phyloP scores from a whole-genome alignment of 2,888 invertebrate genomes.

The Mylabris sibirica region DNA sequence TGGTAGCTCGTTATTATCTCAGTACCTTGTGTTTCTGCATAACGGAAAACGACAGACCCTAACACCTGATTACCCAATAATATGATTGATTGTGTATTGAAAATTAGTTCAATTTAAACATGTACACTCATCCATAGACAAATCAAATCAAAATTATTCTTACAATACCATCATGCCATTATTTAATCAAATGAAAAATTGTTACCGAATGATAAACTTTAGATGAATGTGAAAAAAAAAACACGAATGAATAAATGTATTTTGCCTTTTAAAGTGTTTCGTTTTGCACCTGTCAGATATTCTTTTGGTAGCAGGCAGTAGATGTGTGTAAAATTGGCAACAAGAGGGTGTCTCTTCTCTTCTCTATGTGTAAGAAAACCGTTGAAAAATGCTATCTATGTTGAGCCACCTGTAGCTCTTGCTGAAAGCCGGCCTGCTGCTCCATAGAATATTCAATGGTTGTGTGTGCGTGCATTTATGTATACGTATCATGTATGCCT shows the following conservation, averaged over 20 bases:
- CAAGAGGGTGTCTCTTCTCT: slow-evolving; percentile 31
- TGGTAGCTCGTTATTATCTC: slow-evolving; percentile 36
- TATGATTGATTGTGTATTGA: slow-evolving; percentile 56
- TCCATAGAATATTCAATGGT: slow-evolving; percentile 51
- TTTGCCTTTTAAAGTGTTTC: not conserved
- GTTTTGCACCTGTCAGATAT: slow-evolving; percentile 20
- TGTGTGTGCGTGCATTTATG: slow-evolving; percentile 45
- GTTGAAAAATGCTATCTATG: slow-evolving; percentile 59
- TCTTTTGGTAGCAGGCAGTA: slow-evolving; percentile 25
- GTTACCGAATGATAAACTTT: not conserved
- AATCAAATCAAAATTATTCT: slow-evolving; percentile 5
- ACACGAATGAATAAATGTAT: slow-evolving; percentile 4
- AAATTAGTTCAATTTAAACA: slow-evolving; percentile 51
- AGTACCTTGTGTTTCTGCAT: slow-evolving; percentile 41
- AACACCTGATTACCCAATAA: slow-evolving; percentile 56
- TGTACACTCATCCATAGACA: slow-evolving; percentile 11
- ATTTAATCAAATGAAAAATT: not conserved
- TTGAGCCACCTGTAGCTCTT: slow-evolving; percentile 56
- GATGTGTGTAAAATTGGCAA: slow-evolving; percentile 36
- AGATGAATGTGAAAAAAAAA: not conserved
- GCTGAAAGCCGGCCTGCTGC: slow-evolving; percentile 40
- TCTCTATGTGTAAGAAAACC: slow-evolving; percentile 52
- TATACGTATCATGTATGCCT: no score
- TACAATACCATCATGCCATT: not conserved
- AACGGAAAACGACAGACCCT: slow-evolving; percentile 52